Base-by-base conservation (phyloP, 2,797 vertebrate species). In the Argentina silus region DNA sequence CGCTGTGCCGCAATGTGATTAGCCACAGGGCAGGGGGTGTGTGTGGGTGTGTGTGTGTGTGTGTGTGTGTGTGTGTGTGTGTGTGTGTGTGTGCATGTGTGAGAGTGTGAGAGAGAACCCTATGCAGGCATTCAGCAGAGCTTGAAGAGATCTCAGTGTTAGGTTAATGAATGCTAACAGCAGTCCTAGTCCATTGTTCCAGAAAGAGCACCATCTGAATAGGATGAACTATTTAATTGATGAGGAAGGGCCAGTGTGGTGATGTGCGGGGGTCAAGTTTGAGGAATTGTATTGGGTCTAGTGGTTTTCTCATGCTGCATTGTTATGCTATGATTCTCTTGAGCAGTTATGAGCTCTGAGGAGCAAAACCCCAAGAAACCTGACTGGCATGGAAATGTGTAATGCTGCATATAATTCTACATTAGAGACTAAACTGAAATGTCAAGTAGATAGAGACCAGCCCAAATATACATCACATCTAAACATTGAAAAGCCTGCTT, bases 1-100 rank as follows among this genome's bases (percentile, higher is more conserved):
- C 79, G 70, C 65, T 70, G 66, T 70, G 78, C 60, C 79, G 76
- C 77, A 86, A 84, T 83, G 82, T 62, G 77, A 90, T 88, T 90
- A 90, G 81, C 74, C 70, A 51, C 70, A 78, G 72, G 72, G 67
- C 75, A 43, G 77, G 66, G 70, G 78, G 66, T 72, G 56, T 27
- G 9, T 75, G 69, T 69, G 71, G 72, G 45, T 66, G 65, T 56
- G 50, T 75, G 71, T 61, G 44, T 60, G 47, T 60, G 43, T 59
- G 47, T 21, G n/a, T 50, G 17, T 67, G 44, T 11, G n/a, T 11
- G 23, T 67, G 43, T 55, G 66, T 72, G 56, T 27, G 9, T 75
- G 69, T 69, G 71, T 73, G 45, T 66, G 65, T 56, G 50, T 75
- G 71, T 50, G 44, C 48, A 19, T 48, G 43, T 59, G 47, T 21